Base-by-base conservation (phyloP, 2,888 invertebrate species). In the Harmothoe impar region DNA sequence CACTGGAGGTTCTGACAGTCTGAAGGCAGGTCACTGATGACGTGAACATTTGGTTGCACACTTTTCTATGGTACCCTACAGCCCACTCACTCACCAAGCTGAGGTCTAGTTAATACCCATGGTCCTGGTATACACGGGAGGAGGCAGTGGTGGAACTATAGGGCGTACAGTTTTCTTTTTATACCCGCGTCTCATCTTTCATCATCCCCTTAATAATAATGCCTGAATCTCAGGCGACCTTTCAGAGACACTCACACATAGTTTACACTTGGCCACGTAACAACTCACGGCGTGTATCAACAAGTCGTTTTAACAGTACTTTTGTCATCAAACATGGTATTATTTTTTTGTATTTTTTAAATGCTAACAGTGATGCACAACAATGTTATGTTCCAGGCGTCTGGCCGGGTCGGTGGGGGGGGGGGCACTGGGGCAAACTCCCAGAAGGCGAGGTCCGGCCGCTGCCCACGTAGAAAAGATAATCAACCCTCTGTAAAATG, bases 401-500 rank as follows among this genome's bases (percentile, higher is more conserved):
- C 3, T 35, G 43, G 20, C 72, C 72, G 25, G 20, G 43, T 43
- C 43, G 43, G 43, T n/a, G n/a, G n/a, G n/a, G n/a, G n/a, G 3
- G 43, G 43, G 43, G 43, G 43, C 43, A 43, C 43, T 43, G 43
- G 43, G 43, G 62, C 5, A 25, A 5, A 29, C 29, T 29, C 25
- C 72, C 15, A 72, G 72, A 29, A 72, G 72, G 29, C 72, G 25
- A 25, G 72, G 72, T 15, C 72, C 29, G 72, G 72, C 72, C 77
- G 7, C 31, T 17, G 81, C n/a, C 35, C 81, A 20, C 35, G 81
- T 81, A 81, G 43, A 81, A 81, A 81, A 81, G 81, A 81, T 81
- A 81, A 81, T n/a, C 81, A 81, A 35, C 43, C 43, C n/a, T 43
- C 43, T 81, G 81, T 81, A 43, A 81, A 81, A 81, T 81, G 33